Evolutionary conservation across 64 coral and sea anemone species (phyloP).

Genomic region (Pachyseris speciosa): DNA sequence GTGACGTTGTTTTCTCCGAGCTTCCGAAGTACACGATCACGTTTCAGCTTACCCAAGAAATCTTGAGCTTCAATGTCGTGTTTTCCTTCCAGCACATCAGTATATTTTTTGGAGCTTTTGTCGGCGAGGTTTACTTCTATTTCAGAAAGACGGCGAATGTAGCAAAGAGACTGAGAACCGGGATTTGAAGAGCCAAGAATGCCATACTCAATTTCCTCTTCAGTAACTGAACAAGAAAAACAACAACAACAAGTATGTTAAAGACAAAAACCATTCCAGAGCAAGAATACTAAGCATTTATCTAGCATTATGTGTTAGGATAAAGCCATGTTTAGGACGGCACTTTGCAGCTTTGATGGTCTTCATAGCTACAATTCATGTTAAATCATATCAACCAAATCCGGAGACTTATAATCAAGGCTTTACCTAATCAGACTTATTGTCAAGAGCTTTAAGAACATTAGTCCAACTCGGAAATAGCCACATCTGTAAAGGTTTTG

Average conservation of each 20-base stretch:
- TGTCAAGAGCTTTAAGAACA: too few species aligned
- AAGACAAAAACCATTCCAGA: too few species aligned
- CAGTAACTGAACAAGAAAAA: constrained; percentile 62
- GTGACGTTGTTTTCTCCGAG: constrained; percentile 76
- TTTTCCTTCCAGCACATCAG: constrained; percentile 60
- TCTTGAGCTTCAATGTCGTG: constrained; percentile 83
- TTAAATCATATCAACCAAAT: too few species aligned
- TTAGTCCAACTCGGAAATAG: too few species aligned
- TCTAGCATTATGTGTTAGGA: too few species aligned
- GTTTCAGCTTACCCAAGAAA: constrained; percentile 59
- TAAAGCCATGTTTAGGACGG: too few species aligned
- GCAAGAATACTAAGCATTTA: too few species aligned
- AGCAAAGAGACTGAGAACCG: constrained; percentile 80
- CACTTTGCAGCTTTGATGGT: too few species aligned
- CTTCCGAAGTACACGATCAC: constrained; percentile 67
- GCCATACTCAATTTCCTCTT: constrained; percentile 86
- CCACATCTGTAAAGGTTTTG: too few species aligned
- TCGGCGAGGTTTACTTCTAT: constrained; percentile 76
- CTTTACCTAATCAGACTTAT: too few species aligned
- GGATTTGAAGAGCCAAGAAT: constrained; percentile 73
- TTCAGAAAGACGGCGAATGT: constrained; percentile 82
- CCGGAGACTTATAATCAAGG: too few species aligned
- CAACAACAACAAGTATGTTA: not conserved
- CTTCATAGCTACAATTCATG: too few species aligned
- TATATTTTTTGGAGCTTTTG: constrained; percentile 64